phyloP scores from a whole-genome alignment of 2,113 vertebrate species.

The Crypturellus undulatus region DNA sequence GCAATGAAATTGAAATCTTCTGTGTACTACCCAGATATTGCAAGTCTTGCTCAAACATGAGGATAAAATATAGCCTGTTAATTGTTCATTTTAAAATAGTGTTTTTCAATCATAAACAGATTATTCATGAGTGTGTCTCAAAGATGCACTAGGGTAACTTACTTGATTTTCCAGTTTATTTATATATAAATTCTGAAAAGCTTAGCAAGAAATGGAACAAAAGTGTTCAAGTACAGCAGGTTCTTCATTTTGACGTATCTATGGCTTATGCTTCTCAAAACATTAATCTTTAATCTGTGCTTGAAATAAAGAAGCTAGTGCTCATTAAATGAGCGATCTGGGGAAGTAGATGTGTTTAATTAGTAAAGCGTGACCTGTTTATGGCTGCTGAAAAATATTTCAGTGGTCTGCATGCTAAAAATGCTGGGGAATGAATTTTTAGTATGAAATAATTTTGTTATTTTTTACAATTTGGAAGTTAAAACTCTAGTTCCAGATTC shows the following conservation, averaged over 20 bases:
- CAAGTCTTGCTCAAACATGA: background rate
- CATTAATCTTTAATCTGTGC: background rate
- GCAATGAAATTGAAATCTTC: background rate
- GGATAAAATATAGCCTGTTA: background rate
- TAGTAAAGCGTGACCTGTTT: slow-evolving; percentile 36
- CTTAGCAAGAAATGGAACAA: slow-evolving; percentile 8
- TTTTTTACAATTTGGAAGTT: slow-evolving; percentile 1
- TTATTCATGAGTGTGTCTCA: background rate
- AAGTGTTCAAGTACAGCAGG: background rate
- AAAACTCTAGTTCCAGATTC: background rate
- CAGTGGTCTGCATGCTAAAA: background rate
- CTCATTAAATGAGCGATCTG: slow-evolving; percentile 26
- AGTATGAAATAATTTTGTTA: background rate
- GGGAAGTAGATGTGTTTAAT: background rate
- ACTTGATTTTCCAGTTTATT: background rate
- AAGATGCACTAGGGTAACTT: background rate
- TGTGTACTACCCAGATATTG: background rate
- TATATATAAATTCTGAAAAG: background rate
- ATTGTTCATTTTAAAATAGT: background rate
- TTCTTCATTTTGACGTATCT: background rate
- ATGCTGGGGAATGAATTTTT: background rate
- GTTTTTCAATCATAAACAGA: accelerated
- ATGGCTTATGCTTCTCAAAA: background rate
- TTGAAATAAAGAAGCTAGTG: background rate
- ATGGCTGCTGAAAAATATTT: background rate